Base-by-base conservation (phyloP, 2,888 invertebrate genomes). In the Calameuta idolon region DNA sequence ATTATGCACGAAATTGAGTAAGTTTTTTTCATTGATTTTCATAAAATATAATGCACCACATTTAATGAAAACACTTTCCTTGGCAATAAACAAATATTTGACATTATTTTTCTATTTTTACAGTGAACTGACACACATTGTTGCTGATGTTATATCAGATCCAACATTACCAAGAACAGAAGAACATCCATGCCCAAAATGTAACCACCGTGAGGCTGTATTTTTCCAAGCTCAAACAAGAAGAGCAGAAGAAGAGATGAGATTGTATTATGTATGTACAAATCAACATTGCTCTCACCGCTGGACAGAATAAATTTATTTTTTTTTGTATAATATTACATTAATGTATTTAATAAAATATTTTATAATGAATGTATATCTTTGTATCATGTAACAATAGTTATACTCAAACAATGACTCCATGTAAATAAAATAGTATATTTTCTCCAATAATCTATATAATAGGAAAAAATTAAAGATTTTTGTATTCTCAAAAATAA, bases 1-100 rank as follows among this genome's bases (percentile, higher is more conserved):
- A 98, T 99, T 94, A 98, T 98, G 95, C 99, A 99, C 95, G 99
- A 99, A 96, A 98, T 99, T 81, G 98, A 99, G 96, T 96, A 92
- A 94, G 95, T 93, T 82, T 55, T 74, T 31, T 74, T 76, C 37
- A 55, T 23, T 55, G 0, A 75, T 75, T 74, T 73, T 9, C 55
- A 75, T 75, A 40, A 79, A n/a, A 31, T 34, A 35, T 55, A 34
- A 69, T 35, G 15, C 23, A 55, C 33, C n/a, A 33, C 69, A 69
- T 71, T 35, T 75, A 55, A 69, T 74, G 23, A 73, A 76, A n/a
- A 55, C 23, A 55, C 9, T 55, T 55, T 15, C 9, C 2, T 5
- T 55, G 9, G 2, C 23, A 5, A 23, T 55, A 55, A 55, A 55
- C 23, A 55, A 9, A 23, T 55, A 55, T 9, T 55, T 23, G 9